Conservation (phyloP, 2,113 vertebrate species). For the Sceloporus tristichus region DNA sequence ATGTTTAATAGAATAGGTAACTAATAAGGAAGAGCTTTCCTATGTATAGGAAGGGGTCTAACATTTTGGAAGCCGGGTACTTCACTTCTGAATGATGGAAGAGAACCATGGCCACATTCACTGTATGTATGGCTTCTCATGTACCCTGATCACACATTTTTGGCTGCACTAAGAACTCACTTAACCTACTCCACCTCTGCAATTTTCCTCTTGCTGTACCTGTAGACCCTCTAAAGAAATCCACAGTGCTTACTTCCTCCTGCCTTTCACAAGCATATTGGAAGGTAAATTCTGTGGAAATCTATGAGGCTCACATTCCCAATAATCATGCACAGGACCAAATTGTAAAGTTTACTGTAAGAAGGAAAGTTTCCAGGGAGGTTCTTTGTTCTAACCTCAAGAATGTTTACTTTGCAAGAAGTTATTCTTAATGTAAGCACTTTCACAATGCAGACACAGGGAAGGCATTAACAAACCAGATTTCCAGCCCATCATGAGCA, state of each 20-base stretch:
- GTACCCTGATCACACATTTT: background rate
- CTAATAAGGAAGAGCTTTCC: slow-evolving; percentile 66
- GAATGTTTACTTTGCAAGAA: slow-evolving; percentile 42
- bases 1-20: slow-evolving; percentile 60
- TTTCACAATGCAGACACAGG: slow-evolving; percentile 31
- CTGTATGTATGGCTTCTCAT: slow-evolving; percentile 21
- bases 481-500: slow-evolving; percentile 44
- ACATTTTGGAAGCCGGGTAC: slow-evolving; percentile 39
- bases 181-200: background rate
- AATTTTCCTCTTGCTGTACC: background rate
- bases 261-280: slow-evolving; percentile 9
- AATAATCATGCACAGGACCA: background rate
- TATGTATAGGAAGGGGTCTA: slow-evolving; percentile 35
- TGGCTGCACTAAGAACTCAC: slow-evolving; percentile 30
- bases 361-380: slow-evolving; percentile 22
- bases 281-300: rapidly evolving
- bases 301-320: background rate
- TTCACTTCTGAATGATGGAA: slow-evolving; percentile 53
- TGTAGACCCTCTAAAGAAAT: background rate
- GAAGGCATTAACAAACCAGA: slow-evolving; percentile 24
- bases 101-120: slow-evolving; percentile 39
- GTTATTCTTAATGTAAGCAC: background rate
- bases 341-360: background rate
- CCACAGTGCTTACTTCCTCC: background rate
- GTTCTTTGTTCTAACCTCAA: background rate